Conservation (phyloP, 1,140 invertebrate genomes). For the Ridgeia piscesae region DNA sequence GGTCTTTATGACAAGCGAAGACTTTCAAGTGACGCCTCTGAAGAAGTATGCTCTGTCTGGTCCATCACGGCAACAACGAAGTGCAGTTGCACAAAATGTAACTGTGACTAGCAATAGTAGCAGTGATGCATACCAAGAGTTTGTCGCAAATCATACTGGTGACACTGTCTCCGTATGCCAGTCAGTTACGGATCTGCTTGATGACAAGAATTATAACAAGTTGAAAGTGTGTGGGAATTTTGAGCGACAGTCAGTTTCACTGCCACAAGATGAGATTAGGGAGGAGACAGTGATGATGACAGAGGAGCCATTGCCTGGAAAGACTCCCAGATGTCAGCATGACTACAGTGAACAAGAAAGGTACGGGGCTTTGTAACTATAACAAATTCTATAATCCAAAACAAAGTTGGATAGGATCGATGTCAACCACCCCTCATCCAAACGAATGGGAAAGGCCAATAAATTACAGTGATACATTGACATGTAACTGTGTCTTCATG, state of each 20-base stretch:
- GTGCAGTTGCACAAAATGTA: not conserved
- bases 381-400: no score
- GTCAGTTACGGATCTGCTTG: not conserved
- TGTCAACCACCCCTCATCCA: no score
- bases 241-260: not conserved
- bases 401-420: no score
- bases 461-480: no score
- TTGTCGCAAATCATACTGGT: not conserved
- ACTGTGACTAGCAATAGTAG: not conserved
- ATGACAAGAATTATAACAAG: not conserved
- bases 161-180: not conserved
- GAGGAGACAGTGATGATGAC: not conserved
- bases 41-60: not conserved
- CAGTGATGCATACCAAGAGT: not conserved
- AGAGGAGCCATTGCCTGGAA: not conserved
- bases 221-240: not conserved
- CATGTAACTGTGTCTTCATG: no score
- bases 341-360: not conserved
- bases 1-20: not conserved
- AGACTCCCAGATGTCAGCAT: not conserved
- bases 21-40: not conserved
- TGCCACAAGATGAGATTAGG: no score
- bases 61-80: not conserved
- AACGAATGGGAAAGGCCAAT: no score
- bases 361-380: no score